Evolutionary conservation across 2,888 invertebrate species (phyloP).

Genomic region (Hydropsyche betteni): DNA sequence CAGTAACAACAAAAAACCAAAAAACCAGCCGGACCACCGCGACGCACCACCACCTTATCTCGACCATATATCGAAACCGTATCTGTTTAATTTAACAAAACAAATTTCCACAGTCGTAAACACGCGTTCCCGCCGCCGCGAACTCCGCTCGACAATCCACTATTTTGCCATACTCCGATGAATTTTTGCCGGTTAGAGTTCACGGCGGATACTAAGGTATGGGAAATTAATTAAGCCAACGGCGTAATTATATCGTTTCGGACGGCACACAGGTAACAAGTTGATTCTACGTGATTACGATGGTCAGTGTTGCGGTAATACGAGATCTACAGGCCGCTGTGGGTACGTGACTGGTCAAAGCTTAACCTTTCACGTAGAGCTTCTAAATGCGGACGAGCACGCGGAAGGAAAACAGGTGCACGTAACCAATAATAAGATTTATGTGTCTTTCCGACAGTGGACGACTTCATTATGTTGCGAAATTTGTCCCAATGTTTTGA

Average conservation of each 20-base stretch:
- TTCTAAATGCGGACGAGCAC: conserved; percentile 42
- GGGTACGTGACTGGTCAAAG: conserved; percentile 35
- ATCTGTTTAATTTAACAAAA: conserved; percentile 29
- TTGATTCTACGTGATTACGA: conserved; percentile 49
- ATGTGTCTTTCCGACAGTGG: not conserved
- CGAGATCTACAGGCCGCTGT: not conserved
- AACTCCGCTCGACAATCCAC: not conserved
- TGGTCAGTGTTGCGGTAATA: conserved; percentile 18
- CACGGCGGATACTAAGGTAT: not conserved
- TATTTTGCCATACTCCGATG: not conserved
- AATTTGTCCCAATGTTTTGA: too few relatives aligned
- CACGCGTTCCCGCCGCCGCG: not conserved
- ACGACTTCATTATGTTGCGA: conserved; percentile 10
- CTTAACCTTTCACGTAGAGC: conserved; percentile 46
- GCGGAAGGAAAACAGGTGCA: conserved; percentile 38
- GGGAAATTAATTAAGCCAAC: conserved; percentile 46
- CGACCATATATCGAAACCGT: conserved; percentile 13
- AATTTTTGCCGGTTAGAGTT: not conserved
- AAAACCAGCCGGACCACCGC: conserved; percentile 28
- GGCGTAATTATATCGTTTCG: conserved; percentile 48
- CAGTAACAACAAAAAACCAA: not conserved
- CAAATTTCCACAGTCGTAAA: conserved; percentile 13
- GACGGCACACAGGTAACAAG: conserved; percentile 44
- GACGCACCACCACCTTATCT: conserved; percentile 3
- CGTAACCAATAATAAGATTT: conserved; percentile 27